phyloP scores from a whole-genome alignment of 2,888 invertebrate genomes.

The Erynnis tages region DNA sequence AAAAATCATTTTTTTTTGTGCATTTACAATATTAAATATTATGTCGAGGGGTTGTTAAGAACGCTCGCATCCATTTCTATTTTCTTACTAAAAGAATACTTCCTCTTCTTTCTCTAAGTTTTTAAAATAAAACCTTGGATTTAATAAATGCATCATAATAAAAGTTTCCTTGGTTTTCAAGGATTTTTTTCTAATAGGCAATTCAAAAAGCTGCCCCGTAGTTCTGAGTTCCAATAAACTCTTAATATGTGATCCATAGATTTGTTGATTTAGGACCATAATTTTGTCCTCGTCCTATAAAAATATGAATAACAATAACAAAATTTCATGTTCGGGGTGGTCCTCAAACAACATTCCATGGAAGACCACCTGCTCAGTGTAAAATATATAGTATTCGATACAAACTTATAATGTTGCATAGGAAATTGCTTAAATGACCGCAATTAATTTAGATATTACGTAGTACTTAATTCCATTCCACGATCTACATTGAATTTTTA shows the following conservation, averaged over 20 bases:
- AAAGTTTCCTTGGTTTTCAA: no score
- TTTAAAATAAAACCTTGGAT: no score
- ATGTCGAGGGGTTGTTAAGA: slow-evolving; percentile 16
- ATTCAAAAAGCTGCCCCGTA: no score
- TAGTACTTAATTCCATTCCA: no score
- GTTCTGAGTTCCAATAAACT: neutral
- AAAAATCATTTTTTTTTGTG: slow-evolving; percentile 17
- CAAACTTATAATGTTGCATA: neutral
- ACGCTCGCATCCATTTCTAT: slow-evolving; percentile 1
- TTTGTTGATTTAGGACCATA: slow-evolving; percentile 15
- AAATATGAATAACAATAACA: slow-evolving; percentile 22
- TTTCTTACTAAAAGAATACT: no score
- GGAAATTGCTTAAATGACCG: no score
- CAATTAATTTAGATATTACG: no score
- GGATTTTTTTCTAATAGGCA: no score
- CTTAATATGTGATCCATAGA: neutral
- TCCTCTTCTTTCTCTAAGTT: no score
- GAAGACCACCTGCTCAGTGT: neutral
- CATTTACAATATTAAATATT: slow-evolving; percentile 1
- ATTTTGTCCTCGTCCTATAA: slow-evolving; percentile 16
- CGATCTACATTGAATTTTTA: no score
- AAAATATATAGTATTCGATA: neutral
- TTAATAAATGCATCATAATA: no score
- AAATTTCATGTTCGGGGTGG: neutral
- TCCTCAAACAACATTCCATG: slow-evolving; percentile 10